Percentiles rank a stretch among this genome's conserved stretches.
Evolutionary conservation across 2,113 vertebrate species (phyloP).

Genomic region (Ceyx margarethae): DNA sequence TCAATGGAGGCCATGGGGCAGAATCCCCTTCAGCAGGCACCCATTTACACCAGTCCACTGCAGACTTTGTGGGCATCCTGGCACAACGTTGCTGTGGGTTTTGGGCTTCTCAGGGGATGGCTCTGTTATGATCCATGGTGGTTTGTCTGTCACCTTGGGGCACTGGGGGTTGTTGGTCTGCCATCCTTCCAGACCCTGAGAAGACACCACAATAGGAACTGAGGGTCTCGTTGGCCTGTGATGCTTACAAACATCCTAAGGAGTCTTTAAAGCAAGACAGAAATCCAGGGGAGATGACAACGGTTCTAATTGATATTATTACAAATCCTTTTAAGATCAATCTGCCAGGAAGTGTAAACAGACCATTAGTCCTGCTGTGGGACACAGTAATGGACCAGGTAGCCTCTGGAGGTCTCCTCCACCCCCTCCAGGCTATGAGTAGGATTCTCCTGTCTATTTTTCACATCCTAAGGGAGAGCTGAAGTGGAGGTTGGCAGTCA

Average conservation of each 20-base stretch:
- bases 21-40: neutral
- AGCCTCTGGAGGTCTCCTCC: neutral
- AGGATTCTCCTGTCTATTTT: neutral
- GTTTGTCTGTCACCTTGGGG: neutral
- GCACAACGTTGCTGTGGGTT: rapidly evolving
- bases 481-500: neutral
- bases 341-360: neutral
- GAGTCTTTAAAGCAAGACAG: neutral
- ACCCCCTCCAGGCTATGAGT: neutral
- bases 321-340: neutral
- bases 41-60: neutral
- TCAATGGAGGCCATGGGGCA: neutral
- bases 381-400: neutral
- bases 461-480: neutral
- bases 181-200: neutral
- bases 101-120: neutral
- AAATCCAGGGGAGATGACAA: neutral
- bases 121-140: neutral
- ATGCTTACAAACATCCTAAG: neutral
- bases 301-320: neutral
- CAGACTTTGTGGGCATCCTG: too few relatives aligned
- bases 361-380: neutral
- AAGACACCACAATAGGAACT: neutral
- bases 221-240: neutral
- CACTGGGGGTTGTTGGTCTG: neutral